These are phyloP conservation scores for Ryuthela nishihirai DNA, from an alignment of 2,888 invertebrate species.

Conservation along the genomic window DNA sequence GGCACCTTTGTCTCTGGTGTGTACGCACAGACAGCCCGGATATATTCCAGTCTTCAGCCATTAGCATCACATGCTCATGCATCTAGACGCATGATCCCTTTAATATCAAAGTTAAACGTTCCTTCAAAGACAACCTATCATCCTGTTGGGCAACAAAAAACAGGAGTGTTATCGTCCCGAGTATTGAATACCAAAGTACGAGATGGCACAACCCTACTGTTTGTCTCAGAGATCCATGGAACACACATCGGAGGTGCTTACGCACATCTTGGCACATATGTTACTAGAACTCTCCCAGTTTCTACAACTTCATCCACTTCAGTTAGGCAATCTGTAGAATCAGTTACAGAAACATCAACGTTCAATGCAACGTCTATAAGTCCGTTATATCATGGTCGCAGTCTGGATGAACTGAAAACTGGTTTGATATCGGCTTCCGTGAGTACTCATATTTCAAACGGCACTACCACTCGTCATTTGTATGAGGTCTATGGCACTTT, in stretches of 20 bases:
- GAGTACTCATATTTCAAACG: constrained; percentile 26
- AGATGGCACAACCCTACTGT: constrained; percentile 20
- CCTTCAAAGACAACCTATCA: constrained; percentile 2
- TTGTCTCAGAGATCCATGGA: constrained; percentile 40
- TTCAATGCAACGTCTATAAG: constrained; percentile 8
- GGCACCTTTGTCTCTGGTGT: constrained; percentile 26
- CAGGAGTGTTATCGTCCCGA: constrained; percentile 39
- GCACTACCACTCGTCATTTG: constrained; percentile 30
- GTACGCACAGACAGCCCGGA: constrained; percentile 32
- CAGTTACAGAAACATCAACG: not conserved
- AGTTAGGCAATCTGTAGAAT: not conserved
- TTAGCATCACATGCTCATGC: constrained; percentile 16
- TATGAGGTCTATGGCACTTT: constrained; percentile 35
- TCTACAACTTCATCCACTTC: constrained; percentile 2
- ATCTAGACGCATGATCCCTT: no score
- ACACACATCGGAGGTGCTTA: constrained; percentile 41
- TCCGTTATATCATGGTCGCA: no score
- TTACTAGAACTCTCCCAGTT: constrained; percentile 22
- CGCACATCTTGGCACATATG: constrained; percentile 42
- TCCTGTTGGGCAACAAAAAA: constrained; percentile 13
- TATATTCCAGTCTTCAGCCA: constrained; percentile 28
- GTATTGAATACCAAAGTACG: constrained; percentile 24
- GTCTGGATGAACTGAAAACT: constrained; percentile 23
- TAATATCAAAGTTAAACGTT: no score
- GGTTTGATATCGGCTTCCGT: constrained; percentile 31